These are phyloP conservation scores for Elgaria multicarinata DNA, from an alignment of 2,113 vertebrate species.

Conservation along the genomic window DNA sequence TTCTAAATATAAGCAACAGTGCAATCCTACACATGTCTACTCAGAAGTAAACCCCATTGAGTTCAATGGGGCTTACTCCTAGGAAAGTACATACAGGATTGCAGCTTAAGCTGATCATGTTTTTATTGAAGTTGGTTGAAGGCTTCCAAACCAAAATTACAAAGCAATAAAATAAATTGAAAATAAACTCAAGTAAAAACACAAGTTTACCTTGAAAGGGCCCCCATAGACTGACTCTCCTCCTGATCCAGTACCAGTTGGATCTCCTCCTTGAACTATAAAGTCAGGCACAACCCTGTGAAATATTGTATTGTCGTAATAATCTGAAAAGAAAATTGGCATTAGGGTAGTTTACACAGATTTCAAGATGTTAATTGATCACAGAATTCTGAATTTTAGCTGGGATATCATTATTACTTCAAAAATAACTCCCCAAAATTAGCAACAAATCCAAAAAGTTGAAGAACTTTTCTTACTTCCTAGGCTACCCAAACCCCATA, in stretches of 20 bases:
- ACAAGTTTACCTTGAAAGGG: constrained; percentile 86
- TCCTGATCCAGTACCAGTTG: constrained; percentile 91
- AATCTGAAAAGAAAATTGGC: constrained; percentile 76
- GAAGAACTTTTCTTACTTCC: background rate
- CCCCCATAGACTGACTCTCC: constrained; percentile 93
- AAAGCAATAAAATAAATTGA: background rate
- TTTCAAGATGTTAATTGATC: background rate
- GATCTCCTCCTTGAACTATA: constrained; percentile 96
- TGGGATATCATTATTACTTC: background rate
- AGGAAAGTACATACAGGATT: no score
- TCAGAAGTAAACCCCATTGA: background rate
- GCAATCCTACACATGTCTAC: background rate
- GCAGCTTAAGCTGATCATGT: background rate
- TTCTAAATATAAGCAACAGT: background rate
- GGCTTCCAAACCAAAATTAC: constrained; percentile 13
- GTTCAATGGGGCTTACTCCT: background rate
- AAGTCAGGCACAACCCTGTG: constrained; percentile 95
- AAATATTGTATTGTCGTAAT: constrained; percentile 95
- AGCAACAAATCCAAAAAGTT: background rate
- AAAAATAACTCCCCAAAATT: background rate
- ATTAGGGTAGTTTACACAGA: background rate
- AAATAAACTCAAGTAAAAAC: constrained; percentile 9
- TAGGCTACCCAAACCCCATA: background rate
- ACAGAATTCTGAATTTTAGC: background rate
- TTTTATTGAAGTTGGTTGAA: background rate